phyloP scores from a whole-genome alignment of 2,113 vertebrate genomes.

The Acinonyx jubatus region DNA sequence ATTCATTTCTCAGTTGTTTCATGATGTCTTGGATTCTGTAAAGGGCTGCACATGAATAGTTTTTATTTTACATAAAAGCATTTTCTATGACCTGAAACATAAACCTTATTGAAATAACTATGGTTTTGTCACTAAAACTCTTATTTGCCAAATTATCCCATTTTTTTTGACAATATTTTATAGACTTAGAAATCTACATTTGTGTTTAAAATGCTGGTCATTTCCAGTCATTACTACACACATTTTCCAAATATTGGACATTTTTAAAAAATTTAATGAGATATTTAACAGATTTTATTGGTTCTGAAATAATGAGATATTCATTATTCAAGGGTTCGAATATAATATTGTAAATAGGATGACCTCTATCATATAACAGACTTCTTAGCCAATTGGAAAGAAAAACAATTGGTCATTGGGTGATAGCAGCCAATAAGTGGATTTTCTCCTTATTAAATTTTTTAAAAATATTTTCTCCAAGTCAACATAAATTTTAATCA shows the following conservation, averaged over 20 bases:
- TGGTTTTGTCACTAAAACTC: conserved; percentile 40
- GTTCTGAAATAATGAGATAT: background rate
- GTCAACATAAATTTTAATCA: background rate
- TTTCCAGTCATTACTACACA: background rate
- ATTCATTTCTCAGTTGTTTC: conserved; percentile 51
- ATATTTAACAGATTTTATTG: background rate
- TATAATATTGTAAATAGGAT: background rate
- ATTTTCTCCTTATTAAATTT: conserved; percentile 22
- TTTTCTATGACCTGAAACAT: conserved; percentile 31
- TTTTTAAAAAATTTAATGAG: background rate
- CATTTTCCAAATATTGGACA: conserved; percentile 9
- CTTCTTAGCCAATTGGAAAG: background rate
- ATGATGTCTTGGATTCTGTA: background rate
- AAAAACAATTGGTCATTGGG: background rate
- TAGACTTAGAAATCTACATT: background rate
- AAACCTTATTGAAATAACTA: conserved; percentile 38
- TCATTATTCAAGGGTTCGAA: background rate
- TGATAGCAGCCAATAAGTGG: background rate
- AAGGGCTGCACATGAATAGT: background rate
- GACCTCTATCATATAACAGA: background rate
- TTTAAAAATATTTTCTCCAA: background rate
- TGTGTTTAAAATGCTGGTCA: background rate
- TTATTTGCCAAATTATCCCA: conserved; percentile 46
- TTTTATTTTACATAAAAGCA: conserved; percentile 42
- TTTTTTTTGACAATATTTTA: background rate